phyloP scores from a whole-genome alignment of 2,888 invertebrate genomes.

The Ectropis crepuscularia region DNA sequence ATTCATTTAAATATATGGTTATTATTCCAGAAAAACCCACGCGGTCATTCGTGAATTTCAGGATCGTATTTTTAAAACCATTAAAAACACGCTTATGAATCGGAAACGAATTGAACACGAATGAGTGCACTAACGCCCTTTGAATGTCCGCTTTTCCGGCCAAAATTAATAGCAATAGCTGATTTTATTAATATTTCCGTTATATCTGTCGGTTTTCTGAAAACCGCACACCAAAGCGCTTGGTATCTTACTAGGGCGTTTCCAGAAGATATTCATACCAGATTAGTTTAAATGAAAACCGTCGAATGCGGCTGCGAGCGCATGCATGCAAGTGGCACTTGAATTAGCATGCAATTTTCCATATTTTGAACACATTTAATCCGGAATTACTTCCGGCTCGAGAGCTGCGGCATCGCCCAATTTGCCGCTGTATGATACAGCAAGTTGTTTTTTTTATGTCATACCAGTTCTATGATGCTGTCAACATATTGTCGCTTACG shows the following conservation, averaged over 20 bases:
- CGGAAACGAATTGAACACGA: slow-evolving; percentile 19
- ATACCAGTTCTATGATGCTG: too few species aligned
- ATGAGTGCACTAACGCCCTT: slow-evolving; percentile 21
- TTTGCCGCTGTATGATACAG: slow-evolving; percentile 16
- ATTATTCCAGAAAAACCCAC: slow-evolving; percentile 8
- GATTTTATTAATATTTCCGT: slow-evolving; percentile 48
- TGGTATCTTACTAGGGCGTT: slow-evolving; percentile 49
- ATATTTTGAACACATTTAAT: slow-evolving; percentile 66
- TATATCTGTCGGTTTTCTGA: slow-evolving; percentile 42
- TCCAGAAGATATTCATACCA: slow-evolving; percentile 58
- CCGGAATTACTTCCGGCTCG: slow-evolving; percentile 40
- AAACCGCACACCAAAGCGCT: slow-evolving; percentile 30
- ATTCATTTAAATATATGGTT: neutral
- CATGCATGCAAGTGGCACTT: slow-evolving; percentile 61
- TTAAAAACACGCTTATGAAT: slow-evolving; percentile 23
- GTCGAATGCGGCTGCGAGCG: slow-evolving; percentile 48
- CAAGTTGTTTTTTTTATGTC: neutral
- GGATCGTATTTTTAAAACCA: slow-evolving; percentile 12
- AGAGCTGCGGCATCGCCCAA: slow-evolving; percentile 24
- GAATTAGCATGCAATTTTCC: slow-evolving; percentile 76
- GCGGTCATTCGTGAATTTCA: slow-evolving; percentile 12
- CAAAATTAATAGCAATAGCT: slow-evolving; percentile 17
- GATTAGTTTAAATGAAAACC: slow-evolving; percentile 65
- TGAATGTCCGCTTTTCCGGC: slow-evolving; percentile 10
- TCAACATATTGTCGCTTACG: too few species aligned